These are phyloP conservation scores for Somateria mollissima DNA, from an alignment of 2,797 vertebrate genomes.

Conservation along the genomic window DNA sequence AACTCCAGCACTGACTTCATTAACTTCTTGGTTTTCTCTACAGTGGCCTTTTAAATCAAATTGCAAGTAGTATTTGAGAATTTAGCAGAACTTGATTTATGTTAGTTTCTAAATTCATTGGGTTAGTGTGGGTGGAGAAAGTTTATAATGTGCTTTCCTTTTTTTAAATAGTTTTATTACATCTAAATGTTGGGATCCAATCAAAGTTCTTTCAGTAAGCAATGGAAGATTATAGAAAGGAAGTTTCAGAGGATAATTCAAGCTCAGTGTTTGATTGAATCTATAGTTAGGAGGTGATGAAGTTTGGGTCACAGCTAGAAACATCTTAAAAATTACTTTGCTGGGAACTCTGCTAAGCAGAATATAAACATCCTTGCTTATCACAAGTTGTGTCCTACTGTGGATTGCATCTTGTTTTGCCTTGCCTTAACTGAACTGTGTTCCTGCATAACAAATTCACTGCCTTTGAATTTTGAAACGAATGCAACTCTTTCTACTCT, in stretches of 20 bases:
- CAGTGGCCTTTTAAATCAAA: neutral
- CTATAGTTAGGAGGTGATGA: neutral
- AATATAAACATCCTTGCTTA: neutral
- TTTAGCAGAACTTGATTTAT: neutral
- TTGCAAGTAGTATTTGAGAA: neutral
- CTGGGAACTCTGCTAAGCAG: neutral
- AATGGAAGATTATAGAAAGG: neutral
- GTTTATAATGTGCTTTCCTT: neutral
- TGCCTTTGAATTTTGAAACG: neutral
- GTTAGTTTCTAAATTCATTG: neutral
- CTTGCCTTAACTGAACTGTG: neutral
- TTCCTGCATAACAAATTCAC: neutral
- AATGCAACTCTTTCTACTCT: neutral
- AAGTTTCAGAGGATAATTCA: neutral
- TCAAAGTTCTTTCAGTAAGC: neutral
- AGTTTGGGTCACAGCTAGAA: neutral
- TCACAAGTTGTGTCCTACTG: neutral
- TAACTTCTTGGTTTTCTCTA: neutral
- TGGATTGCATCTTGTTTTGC: neutral
- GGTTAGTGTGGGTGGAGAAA: neutral
- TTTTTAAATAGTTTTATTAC: neutral
- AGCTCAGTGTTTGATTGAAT: neutral
- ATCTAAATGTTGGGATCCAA: neutral
- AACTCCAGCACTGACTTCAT: neutral
- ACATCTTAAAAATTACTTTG: neutral